Evolutionary conservation across 2,113 vertebrate genomes (phyloP), one percentile per base, ranked within the genome.

Genomic region (Eonycteris spelaea): DNA sequence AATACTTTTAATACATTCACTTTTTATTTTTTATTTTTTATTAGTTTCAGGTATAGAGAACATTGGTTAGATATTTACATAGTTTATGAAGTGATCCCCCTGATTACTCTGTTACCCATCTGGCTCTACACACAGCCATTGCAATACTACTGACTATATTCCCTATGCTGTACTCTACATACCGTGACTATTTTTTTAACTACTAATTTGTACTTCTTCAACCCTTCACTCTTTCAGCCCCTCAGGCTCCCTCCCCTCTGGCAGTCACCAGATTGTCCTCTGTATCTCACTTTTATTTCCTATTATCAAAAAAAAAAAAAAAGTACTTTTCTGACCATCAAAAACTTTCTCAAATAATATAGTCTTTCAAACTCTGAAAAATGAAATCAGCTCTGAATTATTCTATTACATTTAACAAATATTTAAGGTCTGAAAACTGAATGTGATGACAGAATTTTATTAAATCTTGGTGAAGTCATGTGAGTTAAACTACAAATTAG

Each of bases 401-500:
- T 87, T 96, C 40, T 91, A 92, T 57, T 96, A 1, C 6, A 70
- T n/a, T 80, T 95, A 82, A 43, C 38, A 96, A 97, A 95, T 5
- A 18, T 92, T 73, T 84, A 80, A 95, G 90, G 63, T 51, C 59
- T 77, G 14, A 90, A 93, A 65, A 79, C 19, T 97, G 94, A 97
- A 92, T 63, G 92, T 67, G 97, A 85, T 92, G 21, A 91, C 92
- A 97, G 96, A 3, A n/a, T 95, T 96, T 97, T 95, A 94, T 84
- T 97, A 95, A 93, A 97, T 97, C 91, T 55, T 40, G 90, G 30
- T 82, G 95, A 79, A 94, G 67, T 94, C 90, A 68, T 96, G 79
- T 77, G 65, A 96, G 73, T 24, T 92, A 30, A 77, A 71, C 30
- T 90, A 91, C 30, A 98, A 98, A 94, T 94, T 92, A 96, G 57